Conservation (phyloP, 30 jellyfish, hydroid and myxozoan species). For the Cassiopea andromeda region DNA sequence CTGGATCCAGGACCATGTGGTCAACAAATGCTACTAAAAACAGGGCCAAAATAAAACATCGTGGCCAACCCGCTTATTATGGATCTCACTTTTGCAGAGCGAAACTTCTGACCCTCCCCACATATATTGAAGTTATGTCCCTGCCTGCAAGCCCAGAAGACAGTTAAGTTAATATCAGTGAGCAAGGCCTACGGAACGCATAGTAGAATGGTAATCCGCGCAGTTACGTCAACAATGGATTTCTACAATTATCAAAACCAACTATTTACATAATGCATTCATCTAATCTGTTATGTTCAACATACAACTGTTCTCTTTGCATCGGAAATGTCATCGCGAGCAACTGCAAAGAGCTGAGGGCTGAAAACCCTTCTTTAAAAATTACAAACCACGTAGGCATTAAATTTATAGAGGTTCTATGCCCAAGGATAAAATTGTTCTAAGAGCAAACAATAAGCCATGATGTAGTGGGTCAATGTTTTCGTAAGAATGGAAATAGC, state of each 20-base stretch:
- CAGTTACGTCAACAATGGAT: neutral
- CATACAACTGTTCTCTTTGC: neutral
- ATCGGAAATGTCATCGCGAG: neutral
- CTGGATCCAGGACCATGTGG: too few relatives aligned
- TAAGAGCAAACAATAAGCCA: neutral
- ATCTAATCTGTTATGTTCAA: neutral
- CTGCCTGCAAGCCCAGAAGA: too few relatives aligned
- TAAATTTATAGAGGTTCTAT: neutral
- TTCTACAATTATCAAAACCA: conserved; percentile 1
- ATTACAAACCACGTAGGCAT: neutral
- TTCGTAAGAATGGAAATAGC: neutral
- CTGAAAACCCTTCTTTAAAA: neutral
- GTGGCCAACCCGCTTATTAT: too few relatives aligned
- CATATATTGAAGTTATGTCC: too few relatives aligned
- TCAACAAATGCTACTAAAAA: too few relatives aligned
- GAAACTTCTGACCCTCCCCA: too few relatives aligned
- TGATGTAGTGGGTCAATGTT: neutral
- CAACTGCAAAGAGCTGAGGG: neutral
- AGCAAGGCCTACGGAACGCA: too few relatives aligned
- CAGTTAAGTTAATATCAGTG: too few relatives aligned
- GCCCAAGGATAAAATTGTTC: neutral
- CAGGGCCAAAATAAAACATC: too few relatives aligned
- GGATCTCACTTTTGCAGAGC: too few relatives aligned
- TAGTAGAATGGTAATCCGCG: too few relatives aligned
- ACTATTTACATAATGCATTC: conserved; percentile 1